Evolutionary conservation across 2,888 invertebrate species (phyloP).

Genomic region (Aporophyla lueneburgensis): DNA sequence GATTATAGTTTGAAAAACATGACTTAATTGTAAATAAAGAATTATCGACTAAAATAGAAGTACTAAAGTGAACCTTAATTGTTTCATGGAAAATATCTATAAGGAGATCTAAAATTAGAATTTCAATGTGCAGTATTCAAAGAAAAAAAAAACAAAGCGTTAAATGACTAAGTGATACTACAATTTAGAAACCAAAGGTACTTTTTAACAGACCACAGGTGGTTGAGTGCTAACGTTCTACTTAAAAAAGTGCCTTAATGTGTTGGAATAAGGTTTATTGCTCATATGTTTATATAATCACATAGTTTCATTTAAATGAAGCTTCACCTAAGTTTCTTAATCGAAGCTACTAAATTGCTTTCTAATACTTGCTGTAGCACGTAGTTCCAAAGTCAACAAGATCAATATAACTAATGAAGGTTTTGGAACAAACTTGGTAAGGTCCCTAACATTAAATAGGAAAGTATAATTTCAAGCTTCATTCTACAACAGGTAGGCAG

Average conservation of each 20-base stretch:
- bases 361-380: conserved; percentile 9
- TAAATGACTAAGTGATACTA: background rate
- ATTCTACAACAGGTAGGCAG: background rate
- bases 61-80: background rate
- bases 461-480: background rate
- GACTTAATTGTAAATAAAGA: background rate
- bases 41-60: background rate
- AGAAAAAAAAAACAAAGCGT: too few relatives aligned
- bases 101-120: too few relatives aligned
- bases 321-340: conserved; percentile 7
- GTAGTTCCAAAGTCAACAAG: conserved; percentile 29
- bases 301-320: background rate
- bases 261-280: background rate
- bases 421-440: background rate
- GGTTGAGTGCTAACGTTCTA: background rate
- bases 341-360: conserved; percentile 27
- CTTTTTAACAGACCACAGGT: background rate
- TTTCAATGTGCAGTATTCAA: too few relatives aligned
- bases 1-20: background rate
- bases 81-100: background rate
- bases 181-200: background rate
- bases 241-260: background rate
- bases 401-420: conserved; percentile 26
- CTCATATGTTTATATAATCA: background rate
- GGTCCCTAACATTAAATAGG: background rate